Base-by-base conservation (phyloP, 2,888 invertebrate genomes). In the Argyresthia albistria region DNA sequence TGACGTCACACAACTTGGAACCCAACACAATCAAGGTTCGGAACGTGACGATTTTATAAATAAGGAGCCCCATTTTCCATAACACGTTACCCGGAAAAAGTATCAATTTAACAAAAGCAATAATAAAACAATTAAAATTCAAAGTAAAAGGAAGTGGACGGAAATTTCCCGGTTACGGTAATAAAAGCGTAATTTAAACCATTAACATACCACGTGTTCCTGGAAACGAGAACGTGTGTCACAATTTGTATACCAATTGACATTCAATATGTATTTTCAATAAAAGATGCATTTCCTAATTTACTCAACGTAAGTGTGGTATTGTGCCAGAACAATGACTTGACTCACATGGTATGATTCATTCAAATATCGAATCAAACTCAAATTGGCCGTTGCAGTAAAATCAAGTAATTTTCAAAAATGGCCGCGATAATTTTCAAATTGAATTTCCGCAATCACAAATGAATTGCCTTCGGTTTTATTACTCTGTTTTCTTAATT, bases 281-380 rank as follows among this genome's bases (percentile, higher is more conserved):
- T 83, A 84, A 83, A 86, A 83, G 81, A 79, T 68, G 76, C 83
- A 80, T 86, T 83, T 81, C 86, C 84, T 82, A 86, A 86, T 83
- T 84, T 81, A 84, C 82, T 72, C 62, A 65, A 64, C 25, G 16
- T 10, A 15, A 25, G 4, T 80, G 76, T 67, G n/a, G 25, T 25
- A 25, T 25, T 25, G 25, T 25, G 25, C 25, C 25, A 65, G 78
- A 80, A 84, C 83, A 84, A 83, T 84, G 76, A 65, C 66, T 76
- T 84, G 83, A 83, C 71, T 83, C 83, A 82, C 62, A 70, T 73
- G 67, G 71, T 73, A 74, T 83, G 81, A 84, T 77, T 84, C 84
- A 84, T 62, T 60, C 58, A 58, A 60, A 61, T 61, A 60, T 46
- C 56, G 58, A 62, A 58, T 54, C 46, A 48, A 56, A 53, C 42